Evolutionary conservation across 1,140 invertebrate species (phyloP).

Genomic region (Aphelinus atriplicis): DNA sequence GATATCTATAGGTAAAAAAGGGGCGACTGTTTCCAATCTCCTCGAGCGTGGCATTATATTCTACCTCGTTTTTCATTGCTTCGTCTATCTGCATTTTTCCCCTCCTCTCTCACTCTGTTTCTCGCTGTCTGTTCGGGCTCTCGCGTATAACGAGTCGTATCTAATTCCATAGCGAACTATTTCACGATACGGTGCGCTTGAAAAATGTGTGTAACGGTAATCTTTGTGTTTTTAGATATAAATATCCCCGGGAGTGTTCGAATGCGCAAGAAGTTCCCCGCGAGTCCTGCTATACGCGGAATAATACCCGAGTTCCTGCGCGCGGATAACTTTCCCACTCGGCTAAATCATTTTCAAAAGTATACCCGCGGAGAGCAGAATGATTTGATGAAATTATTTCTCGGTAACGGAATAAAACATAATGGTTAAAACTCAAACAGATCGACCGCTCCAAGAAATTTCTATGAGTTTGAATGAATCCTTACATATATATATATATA

Average conservation of each 20-base stretch:
- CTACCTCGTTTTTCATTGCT: too few relatives aligned
- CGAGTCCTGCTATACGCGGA: conserved; percentile 1
- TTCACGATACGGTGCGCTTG: conserved; percentile 21
- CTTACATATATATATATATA: too few relatives aligned
- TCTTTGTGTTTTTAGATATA: conserved; percentile 17
- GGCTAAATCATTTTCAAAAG: conserved; percentile 2
- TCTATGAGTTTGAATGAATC: too few relatives aligned
- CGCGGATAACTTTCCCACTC: not conserved
- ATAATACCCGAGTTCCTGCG: conserved; percentile 15
- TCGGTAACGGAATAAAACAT: conserved; percentile 15
- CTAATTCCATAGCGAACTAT: conserved; percentile 21
- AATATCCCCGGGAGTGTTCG: not conserved
- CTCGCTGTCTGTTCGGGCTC: too few relatives aligned
- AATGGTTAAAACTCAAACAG: conserved; percentile 17
- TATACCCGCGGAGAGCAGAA: not conserved
- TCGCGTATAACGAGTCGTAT: conserved; percentile 8
- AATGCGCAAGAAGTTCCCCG: not conserved
- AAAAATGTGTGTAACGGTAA: conserved; percentile 21
- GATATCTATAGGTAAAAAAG: too few relatives aligned
- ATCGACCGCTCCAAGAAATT: not conserved
- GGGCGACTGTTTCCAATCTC: too few relatives aligned
- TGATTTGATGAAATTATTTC: conserved; percentile 16
- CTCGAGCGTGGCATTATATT: too few relatives aligned
- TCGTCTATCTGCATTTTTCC: not conserved
- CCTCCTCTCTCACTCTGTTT: not conserved